A percentile compares a stretch with the other conserved stretches of the same genome.
Conservation (phyloP, 2,888 invertebrate species). For the Unio delphinus region DNA sequence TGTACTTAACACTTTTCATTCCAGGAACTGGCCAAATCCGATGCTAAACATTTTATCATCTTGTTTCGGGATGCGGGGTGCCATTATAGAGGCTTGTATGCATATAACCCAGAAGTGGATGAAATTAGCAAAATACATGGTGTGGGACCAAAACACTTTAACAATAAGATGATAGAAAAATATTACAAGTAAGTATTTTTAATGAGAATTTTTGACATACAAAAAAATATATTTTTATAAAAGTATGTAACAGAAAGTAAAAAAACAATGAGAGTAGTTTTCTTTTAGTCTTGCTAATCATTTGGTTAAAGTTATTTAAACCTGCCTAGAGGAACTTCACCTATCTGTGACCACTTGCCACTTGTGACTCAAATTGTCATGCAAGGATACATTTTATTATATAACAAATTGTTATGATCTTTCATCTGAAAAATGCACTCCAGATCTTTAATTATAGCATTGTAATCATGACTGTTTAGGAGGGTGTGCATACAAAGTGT, state of each 20-base stretch:
- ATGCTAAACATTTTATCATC: conserved; percentile 97
- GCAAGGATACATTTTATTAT: too few species aligned
- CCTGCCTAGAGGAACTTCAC: too few species aligned
- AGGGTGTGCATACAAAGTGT: too few species aligned
- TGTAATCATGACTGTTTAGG: too few species aligned
- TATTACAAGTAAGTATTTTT: conserved; percentile 94
- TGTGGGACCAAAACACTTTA: conserved; percentile 93
- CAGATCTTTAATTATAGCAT: too few species aligned
- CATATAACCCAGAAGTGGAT: conserved; percentile 94
- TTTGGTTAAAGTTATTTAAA: too few species aligned
- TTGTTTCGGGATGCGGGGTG: conserved; percentile 98
- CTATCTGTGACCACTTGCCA: too few species aligned
- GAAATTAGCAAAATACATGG: conserved; percentile 93
- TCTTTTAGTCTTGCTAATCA: too few species aligned
- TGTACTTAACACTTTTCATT: conserved; percentile 13
- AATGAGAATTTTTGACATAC: not conserved
- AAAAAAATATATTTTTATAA: not conserved
- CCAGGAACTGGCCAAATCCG: conserved; percentile 89
- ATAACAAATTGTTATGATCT: too few species aligned
- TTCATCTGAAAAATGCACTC: too few species aligned
- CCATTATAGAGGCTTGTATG: conserved; percentile 97
- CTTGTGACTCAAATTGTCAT: too few species aligned
- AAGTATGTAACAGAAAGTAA: not conserved
- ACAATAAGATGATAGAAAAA: conserved; percentile 97
- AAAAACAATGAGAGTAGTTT: too few species aligned